A percentile compares a stretch with the other conserved stretches of the same genome.
phyloP scores from a whole-genome alignment of 2,113 vertebrate genomes.

The Dasyornis broadbenti region DNA sequence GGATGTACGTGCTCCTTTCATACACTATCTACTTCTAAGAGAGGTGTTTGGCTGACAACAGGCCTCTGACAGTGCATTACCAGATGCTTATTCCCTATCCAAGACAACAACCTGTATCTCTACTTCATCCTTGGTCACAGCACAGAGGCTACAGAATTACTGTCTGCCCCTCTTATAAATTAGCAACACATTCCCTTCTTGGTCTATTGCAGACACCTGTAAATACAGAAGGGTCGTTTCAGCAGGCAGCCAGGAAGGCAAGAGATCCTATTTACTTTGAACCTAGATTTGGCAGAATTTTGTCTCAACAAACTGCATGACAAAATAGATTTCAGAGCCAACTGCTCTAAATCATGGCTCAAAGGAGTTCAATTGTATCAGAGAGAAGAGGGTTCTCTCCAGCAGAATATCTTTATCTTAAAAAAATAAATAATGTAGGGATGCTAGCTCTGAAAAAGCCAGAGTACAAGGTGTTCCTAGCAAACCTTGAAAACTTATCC shows the following conservation, averaged over 20 bases:
- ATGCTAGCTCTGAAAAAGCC: background rate
- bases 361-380: background rate
- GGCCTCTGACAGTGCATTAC: background rate
- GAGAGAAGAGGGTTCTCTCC: background rate
- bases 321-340: constrained; percentile 14
- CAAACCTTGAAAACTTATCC: background rate
- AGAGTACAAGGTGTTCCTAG: background rate
- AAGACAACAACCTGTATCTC: background rate
- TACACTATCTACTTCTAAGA: background rate
- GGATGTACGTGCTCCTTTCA: background rate
- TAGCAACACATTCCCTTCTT: background rate
- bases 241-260: background rate
- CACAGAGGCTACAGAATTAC: background rate
- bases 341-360: background rate
- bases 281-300: background rate
- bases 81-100: background rate
- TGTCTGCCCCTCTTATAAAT: background rate
- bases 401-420: background rate
- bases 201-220: background rate
- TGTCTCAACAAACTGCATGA: background rate
- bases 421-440: background rate
- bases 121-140: background rate
- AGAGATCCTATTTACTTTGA: background rate
- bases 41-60: background rate
- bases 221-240: background rate